Conservation (phyloP, 2,113 vertebrate genomes). For the Lepus americanus region DNA sequence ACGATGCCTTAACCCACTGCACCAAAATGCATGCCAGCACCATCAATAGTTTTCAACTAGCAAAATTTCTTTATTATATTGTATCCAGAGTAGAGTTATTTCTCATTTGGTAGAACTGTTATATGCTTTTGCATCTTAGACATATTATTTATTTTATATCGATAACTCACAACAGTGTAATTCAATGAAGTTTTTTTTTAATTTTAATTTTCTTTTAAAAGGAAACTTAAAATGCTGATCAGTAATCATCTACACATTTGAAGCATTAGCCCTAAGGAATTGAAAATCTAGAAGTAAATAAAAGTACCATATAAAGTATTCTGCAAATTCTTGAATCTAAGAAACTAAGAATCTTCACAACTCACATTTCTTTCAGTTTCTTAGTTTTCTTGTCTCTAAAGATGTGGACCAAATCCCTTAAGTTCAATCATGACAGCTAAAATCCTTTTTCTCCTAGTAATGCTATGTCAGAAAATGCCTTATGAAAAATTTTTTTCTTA, state of each 20-base stretch:
- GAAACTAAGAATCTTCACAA: not conserved
- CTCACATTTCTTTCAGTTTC: not conserved
- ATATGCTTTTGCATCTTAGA: not conserved
- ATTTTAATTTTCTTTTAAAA: not conserved
- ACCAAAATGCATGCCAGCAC: too few species aligned
- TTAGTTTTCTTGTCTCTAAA: not conserved
- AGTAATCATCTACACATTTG: not conserved
- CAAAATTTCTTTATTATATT: not conserved
- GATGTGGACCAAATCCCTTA: not conserved
- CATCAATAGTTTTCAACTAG: not conserved
- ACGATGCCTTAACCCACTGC: too few species aligned
- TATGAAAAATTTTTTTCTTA: not conserved
- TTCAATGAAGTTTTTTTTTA: not conserved
- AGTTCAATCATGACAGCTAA: not conserved
- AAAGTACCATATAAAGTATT: not conserved
- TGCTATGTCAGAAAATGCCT: not conserved
- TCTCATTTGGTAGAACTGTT: not conserved
- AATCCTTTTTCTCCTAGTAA: not conserved
- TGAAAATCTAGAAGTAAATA: not conserved
- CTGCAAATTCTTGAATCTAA: constrained; percentile 13
- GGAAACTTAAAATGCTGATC: not conserved
- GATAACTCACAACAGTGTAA: not conserved
- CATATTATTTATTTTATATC: not conserved
- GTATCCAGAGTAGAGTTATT: not conserved
- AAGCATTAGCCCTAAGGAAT: not conserved